phyloP scores from a whole-genome alignment of 2,888 invertebrate genomes.

The Silvanus unidentatus region DNA sequence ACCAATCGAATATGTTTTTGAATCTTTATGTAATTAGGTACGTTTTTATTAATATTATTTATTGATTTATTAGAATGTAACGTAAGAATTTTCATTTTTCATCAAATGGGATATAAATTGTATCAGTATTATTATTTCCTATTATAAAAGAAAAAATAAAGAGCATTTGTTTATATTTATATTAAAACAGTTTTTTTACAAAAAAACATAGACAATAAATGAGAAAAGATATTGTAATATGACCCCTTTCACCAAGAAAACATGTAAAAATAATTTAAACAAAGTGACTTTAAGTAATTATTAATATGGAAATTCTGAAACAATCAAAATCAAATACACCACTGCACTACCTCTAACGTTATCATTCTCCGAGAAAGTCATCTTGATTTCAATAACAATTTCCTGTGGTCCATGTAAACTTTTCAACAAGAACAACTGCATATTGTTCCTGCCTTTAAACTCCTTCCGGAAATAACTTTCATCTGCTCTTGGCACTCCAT shows the following conservation, averaged over 20 bases:
- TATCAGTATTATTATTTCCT: too few species aligned
- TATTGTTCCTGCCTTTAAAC: constrained; percentile 55
- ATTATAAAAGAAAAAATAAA: too few species aligned
- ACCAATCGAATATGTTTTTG: too few species aligned
- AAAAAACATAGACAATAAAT: too few species aligned
- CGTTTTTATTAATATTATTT: too few species aligned
- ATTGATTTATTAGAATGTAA: too few species aligned
- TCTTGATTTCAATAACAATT: constrained; percentile 77
- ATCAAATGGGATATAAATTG: too few species aligned
- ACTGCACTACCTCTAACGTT: constrained; percentile 76
- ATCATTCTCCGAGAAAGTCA: constrained; percentile 72
- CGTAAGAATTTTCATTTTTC: too few species aligned
- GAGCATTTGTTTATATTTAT: too few species aligned
- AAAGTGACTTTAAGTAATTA: background rate
- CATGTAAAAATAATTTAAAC: background rate
- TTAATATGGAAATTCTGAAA: constrained; percentile 76
- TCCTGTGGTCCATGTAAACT: constrained; percentile 85
- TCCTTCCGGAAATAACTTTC: constrained; percentile 44
- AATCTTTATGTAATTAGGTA: too few species aligned
- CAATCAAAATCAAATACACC: constrained; percentile 78
- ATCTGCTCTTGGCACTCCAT: constrained; percentile 45
- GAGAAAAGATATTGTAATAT: too few species aligned
- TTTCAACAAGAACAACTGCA: constrained; percentile 67
- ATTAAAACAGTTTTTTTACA: too few species aligned
- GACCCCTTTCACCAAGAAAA: background rate